Evolutionary conservation across 2,113 vertebrate genomes (phyloP).

Genomic region (Clarias gariepinus): DNA sequence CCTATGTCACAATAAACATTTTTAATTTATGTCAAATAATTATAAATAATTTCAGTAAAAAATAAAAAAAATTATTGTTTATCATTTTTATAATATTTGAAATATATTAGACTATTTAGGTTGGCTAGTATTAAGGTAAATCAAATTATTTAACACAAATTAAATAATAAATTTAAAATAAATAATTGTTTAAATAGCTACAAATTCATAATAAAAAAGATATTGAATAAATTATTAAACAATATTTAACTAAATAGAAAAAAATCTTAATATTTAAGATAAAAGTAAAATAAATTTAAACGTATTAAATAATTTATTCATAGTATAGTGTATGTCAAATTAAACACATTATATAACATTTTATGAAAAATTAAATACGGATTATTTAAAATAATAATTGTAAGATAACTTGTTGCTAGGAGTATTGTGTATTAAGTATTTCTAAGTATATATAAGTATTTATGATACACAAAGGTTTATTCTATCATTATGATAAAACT

Average conservation of each 20-base stretch:
- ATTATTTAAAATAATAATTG: not conserved
- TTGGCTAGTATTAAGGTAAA: not conserved
- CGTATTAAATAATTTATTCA: not conserved
- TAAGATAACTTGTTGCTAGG: not conserved
- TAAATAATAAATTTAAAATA: not conserved
- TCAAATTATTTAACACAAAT: not conserved
- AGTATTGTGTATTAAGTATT: no score
- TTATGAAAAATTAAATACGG: not conserved
- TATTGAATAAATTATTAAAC: not conserved
- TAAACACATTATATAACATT: not conserved
- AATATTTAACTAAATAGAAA: not conserved
- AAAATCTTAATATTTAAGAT: no score
- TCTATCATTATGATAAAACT: not conserved
- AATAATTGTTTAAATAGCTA: not conserved
- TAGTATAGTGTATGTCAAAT: not conserved
- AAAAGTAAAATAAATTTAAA: not conserved
- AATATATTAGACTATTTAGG: not conserved
- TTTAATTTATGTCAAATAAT: no score
- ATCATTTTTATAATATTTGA: not conserved
- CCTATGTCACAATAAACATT: no score
- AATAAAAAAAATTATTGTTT: no score
- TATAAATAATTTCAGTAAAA: not conserved
- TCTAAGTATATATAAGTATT: no score
- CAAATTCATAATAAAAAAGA: not conserved
- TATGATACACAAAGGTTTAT: not conserved